These are phyloP conservation scores for Oegoconia quadripuncta DNA, from an alignment of 2,888 invertebrate genomes.

Conservation along the genomic window DNA sequence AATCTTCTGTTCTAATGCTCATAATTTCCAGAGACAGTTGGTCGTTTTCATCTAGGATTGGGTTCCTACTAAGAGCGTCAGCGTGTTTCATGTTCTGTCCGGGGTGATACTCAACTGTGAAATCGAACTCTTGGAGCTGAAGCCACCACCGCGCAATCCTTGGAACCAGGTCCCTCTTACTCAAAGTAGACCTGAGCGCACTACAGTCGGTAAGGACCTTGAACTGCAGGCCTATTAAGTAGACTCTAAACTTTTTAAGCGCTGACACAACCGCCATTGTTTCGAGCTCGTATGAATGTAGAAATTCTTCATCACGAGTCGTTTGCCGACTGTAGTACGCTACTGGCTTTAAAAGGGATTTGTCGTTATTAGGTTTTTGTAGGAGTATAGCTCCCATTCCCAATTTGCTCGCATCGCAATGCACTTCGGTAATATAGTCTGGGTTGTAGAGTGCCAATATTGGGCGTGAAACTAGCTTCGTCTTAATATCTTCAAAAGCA, in stretches of 20 bases:
- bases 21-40: not conserved
- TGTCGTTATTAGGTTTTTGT: constrained; percentile 1
- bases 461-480: constrained; percentile 1
- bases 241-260: constrained; percentile 27
- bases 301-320: constrained; percentile 30
- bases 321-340: constrained; percentile 36
- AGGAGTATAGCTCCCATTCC: constrained; percentile 7
- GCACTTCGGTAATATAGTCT: constrained; percentile 4
- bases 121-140: constrained; percentile 5
- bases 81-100: not conserved
- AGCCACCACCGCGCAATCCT: constrained; percentile 24
- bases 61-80: not conserved
- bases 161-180: constrained; percentile 11
- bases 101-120: constrained; percentile 3
- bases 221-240: constrained; percentile 27
- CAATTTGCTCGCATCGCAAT: constrained; percentile 11
- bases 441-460: constrained; percentile 9
- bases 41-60: not conserved
- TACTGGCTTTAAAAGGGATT: constrained; percentile 1
- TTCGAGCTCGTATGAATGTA: constrained; percentile 35
- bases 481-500: constrained; percentile 3
- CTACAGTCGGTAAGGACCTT: constrained; percentile 35
- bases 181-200: constrained; percentile 32
- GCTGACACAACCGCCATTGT: constrained; percentile 6
- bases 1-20: not conserved